A percentile compares a stretch with the other conserved stretches of the same genome.
Evolutionary conservation across 2,113 vertebrate species (phyloP).

Genomic region (Rhinichthys klamathensis): DNA sequence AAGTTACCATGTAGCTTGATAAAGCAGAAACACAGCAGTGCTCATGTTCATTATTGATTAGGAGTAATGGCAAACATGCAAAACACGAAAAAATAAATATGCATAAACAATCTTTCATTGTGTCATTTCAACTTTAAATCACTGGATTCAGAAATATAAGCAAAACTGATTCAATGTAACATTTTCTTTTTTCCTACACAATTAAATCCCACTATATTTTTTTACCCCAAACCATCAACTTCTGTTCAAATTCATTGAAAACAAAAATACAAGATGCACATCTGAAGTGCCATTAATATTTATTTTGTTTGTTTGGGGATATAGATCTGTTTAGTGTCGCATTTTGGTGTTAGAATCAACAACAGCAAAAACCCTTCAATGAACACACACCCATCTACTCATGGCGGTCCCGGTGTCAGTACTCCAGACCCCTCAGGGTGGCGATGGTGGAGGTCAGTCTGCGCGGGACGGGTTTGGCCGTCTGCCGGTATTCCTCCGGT

Average conservation of each 20-base stretch:
- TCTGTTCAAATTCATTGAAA: neutral
- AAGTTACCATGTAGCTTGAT: neutral
- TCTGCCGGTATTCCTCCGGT: constrained; percentile 87
- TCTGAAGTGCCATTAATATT: neutral
- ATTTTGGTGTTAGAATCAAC: neutral
- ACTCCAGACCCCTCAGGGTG: constrained; percentile 81
- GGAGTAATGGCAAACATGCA: constrained; percentile 6
- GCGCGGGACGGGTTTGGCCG: constrained; percentile 82
- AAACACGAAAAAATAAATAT: neutral
- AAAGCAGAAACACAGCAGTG: neutral
- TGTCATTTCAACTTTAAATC: neutral
- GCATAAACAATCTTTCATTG: neutral
- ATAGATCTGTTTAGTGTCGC: constrained; percentile 1
- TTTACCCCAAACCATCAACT: neutral
- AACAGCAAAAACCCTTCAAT: neutral
- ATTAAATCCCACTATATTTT: neutral
- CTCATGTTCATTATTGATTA: neutral
- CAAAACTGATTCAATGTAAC: neutral
- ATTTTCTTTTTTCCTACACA: neutral
- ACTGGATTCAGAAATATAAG: too few species aligned
- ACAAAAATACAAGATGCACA: neutral
- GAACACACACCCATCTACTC: neutral
- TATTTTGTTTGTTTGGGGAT: neutral
- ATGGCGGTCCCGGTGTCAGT: constrained; percentile 60
- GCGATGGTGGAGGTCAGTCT: constrained; percentile 81